Conservation (phyloP, 2,797 vertebrate species). For the Brachyrhaphis roseni region DNA sequence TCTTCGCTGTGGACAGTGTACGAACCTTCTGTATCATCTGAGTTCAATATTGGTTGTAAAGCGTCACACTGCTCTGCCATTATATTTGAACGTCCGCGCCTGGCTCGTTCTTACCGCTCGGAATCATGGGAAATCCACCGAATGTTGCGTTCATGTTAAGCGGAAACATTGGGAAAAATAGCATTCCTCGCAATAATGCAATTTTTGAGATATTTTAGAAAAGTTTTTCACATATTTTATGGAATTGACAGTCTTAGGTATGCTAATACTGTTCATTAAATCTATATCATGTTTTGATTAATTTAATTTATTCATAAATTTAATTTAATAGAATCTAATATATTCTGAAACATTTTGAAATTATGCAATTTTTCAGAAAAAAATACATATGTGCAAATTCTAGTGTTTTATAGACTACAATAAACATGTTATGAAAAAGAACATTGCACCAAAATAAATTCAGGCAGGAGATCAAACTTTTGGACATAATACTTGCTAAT, state of each 20-base stretch:
- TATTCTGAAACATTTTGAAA: background rate
- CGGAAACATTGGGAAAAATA: background rate
- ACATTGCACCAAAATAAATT: background rate
- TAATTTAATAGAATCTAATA: too few relatives aligned
- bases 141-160: conserved; percentile 23
- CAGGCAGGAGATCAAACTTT: background rate
- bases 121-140: conserved; percentile 76
- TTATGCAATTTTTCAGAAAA: background rate
- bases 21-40: background rate
- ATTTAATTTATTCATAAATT: background rate
- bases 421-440: background rate
- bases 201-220: background rate
- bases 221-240: background rate
- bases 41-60: conserved; percentile 10
- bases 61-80: conserved; percentile 51
- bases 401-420: background rate
- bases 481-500: background rate
- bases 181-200: fast-evolving
- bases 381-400: too few relatives aligned
- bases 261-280: background rate
- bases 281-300: background rate
- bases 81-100: conserved; percentile 74
- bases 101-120: conserved; percentile 19
- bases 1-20: background rate
- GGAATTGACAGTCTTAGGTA: background rate